These are phyloP conservation scores for Notocelia uddmanniana DNA, from an alignment of 2,888 invertebrate genomes.

Conservation along the genomic window DNA sequence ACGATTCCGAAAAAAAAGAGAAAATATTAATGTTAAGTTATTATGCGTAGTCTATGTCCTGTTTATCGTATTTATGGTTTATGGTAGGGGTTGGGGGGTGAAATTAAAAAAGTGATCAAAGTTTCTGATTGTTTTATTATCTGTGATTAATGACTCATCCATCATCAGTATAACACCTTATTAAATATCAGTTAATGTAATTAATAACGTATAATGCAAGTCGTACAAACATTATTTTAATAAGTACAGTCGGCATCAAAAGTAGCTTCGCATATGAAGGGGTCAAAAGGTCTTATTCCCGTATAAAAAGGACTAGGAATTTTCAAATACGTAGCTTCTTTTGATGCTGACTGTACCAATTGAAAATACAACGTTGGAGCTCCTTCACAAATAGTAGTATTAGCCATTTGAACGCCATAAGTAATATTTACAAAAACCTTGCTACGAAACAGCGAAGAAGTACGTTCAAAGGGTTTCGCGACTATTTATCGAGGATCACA, in stretches of 20 bases:
- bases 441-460: too few relatives aligned
- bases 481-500: too few relatives aligned
- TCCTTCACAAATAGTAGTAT: too few relatives aligned
- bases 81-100: constrained; percentile 63
- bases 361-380: background rate
- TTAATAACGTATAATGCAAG: constrained; percentile 4
- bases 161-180: constrained; percentile 3
- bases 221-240: too few relatives aligned
- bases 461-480: background rate
- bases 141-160: background rate
- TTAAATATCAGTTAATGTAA: background rate
- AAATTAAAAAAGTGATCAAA: constrained; percentile 65
- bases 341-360: background rate
- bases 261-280: too few relatives aligned
- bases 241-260: too few relatives aligned
- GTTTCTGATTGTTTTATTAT: constrained; percentile 49
- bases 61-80: constrained; percentile 62
- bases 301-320: too few relatives aligned
- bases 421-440: too few relatives aligned
- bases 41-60: constrained; percentile 64
- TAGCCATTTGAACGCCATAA: too few relatives aligned
- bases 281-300: too few relatives aligned
- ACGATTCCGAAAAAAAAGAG: constrained; percentile 55
- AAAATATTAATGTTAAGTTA: constrained; percentile 60
- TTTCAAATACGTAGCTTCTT: too few relatives aligned